Evolutionary conservation across 2,888 invertebrate genomes (phyloP), one percentile per base, ranked within the genome.

Genomic region (Rhimphoctona megacephalus): DNA sequence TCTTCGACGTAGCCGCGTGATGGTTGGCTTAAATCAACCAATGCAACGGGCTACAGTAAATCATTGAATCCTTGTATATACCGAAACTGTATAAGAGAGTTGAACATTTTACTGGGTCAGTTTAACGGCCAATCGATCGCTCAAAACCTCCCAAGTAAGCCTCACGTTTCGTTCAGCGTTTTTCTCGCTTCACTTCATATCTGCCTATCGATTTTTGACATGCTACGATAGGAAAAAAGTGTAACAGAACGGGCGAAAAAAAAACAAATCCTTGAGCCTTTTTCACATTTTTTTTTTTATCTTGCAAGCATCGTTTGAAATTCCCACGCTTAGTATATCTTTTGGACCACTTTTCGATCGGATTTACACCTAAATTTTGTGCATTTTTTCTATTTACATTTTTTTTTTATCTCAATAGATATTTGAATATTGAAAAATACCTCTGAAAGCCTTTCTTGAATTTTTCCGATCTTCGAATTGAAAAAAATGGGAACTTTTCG

Each of bases 41-140:
- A 77, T 73, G 49, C 77, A 78, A 69, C 17, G 22, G 73, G 46
- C 69, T 43, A 74, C 54, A 69, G 66, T 82, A 85, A 85, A 82
- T 83, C 85, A 80, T 64, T 9, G 36, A 61, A 80, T 79, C 61
- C 64, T 69, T 30, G 70, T 33, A 39, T 25, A 39, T 30, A 33
- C 57, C 46, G 17, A 46, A 49, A 54, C 46, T 36, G 43, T 49
- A 70, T 54, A 36, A 73, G 57, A 39, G 64, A 61, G 36, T 70
- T 57, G 66, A 49, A 57, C 57, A 52, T 64, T 66, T 85, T 54
- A 52, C 61, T 70, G 74, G 70, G 70, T 81, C 78, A 85, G 36
- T 81, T 69, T 61, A 49, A 57, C 70, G 77, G 52, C 52, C 25
- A 6, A 30, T 46, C 49, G 39, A 79, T 79, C 43, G 57, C 39